phyloP scores from a whole-genome alignment of 2,113 vertebrate species.

The Trematocara variabile region DNA sequence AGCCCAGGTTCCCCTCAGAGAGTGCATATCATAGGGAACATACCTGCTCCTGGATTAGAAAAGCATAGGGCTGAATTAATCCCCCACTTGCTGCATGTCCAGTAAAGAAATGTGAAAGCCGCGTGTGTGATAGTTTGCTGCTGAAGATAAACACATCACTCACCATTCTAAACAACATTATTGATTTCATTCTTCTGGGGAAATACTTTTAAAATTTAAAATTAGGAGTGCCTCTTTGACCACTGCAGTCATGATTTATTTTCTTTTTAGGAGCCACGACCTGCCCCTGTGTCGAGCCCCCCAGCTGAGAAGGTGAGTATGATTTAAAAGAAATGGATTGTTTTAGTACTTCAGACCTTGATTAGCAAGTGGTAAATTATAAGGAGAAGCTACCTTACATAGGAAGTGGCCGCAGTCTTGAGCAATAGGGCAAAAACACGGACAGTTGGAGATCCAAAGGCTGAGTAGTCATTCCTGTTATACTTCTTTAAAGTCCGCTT shows the following conservation, averaged over 20 bases:
- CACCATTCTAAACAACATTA: neutral
- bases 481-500: neutral
- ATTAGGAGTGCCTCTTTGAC: neutral
- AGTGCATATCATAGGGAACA: neutral
- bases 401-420: neutral
- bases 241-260: neutral
- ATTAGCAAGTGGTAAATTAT: neutral
- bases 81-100: neutral
- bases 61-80: neutral
- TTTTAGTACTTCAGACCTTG: neutral
- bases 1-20: neutral
- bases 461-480: neutral
- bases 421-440: neutral
- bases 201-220: neutral
- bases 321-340: neutral
- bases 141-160: neutral
- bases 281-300: constrained; percentile 44
- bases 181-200: neutral
- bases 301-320: constrained; percentile 68
- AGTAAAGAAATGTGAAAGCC: neutral
- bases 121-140: neutral
- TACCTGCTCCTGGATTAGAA: neutral
- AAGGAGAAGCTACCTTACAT: neutral
- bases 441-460: neutral
- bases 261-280: constrained; percentile 51